These are phyloP conservation scores for Polydrusus tereticollis DNA, from an alignment of 2,888 invertebrate genomes.

Conservation along the genomic window DNA sequence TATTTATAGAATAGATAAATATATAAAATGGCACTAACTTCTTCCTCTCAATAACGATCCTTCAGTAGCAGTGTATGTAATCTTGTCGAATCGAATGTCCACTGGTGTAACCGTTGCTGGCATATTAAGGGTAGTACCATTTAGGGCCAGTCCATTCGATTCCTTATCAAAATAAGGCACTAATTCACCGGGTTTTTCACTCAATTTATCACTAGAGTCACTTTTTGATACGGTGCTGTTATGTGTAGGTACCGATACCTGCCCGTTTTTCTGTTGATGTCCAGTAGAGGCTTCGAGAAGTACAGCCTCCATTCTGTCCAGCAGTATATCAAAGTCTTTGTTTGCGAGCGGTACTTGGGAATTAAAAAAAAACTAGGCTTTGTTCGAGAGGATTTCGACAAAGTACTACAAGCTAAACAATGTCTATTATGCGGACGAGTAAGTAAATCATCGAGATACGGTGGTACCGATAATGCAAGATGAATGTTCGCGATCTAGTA, in stretches of 20 bases:
- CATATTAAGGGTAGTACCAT: slow-evolving; percentile 55
- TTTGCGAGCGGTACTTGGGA: not conserved
- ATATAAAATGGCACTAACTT: slow-evolving; percentile 36
- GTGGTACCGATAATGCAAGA: slow-evolving; percentile 20
- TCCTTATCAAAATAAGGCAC: slow-evolving; percentile 2
- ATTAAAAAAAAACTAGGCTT: not conserved
- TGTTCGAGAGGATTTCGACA: not conserved
- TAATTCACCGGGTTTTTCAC: slow-evolving; percentile 48
- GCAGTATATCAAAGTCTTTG: not conserved
- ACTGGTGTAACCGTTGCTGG: slow-evolving; percentile 63
- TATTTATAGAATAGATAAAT: too few species aligned
- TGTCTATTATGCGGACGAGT: slow-evolving; percentile 6
- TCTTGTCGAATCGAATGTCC: slow-evolving; percentile 81
- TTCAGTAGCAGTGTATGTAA: slow-evolving; percentile 79
- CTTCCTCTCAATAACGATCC: slow-evolving; percentile 68
- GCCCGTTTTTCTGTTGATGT: slow-evolving; percentile 21
- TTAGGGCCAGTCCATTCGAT: not conserved
- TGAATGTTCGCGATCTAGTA: slow-evolving; percentile 41
- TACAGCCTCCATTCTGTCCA: slow-evolving; percentile 33
- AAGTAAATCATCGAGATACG: slow-evolving; percentile 3
- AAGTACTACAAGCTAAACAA: slow-evolving; percentile 9
- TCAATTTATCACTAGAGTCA: slow-evolving; percentile 21
- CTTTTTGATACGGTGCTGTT: slow-evolving; percentile 24
- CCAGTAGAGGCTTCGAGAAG: slow-evolving; percentile 36
- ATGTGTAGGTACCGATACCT: slow-evolving; percentile 1